Evolutionary conservation across 1,140 invertebrate species (phyloP), one percentile per base, ranked within the genome.

Genomic region (Chironomus striatipennis): DNA sequence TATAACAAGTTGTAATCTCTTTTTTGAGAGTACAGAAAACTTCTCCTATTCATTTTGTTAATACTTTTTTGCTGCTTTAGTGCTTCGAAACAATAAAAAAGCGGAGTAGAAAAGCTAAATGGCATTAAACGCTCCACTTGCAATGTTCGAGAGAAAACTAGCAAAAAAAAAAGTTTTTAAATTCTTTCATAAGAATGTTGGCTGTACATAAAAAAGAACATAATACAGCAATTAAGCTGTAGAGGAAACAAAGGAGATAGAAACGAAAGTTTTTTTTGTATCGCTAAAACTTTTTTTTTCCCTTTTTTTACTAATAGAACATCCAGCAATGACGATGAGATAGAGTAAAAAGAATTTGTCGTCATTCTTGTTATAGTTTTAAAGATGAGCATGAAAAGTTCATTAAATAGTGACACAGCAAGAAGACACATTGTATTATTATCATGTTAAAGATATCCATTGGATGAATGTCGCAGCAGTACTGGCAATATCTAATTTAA

Each of bases 161-260:
- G 47, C 12, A 57, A 12, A 15, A 57, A 57, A 57, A n/a, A 57
- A 57, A 57, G 12, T 57, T n/a, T 57, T 57, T 57, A 57, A 57
- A 57, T 57, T 57, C 47, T 57, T 57, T 57, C 12, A n/a, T 57
- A 57, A 57, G 47, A 57, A 57, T 57, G 47, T 57, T 57, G 47
- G 47, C 47, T 57, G 12, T 57, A 34, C 24, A 34, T 34, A 34
- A 34, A 34, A 34, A 34, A 57, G 47, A 57, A 57, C 47, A 57
- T 57, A 57, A 57, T 57, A 57, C 47, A 57, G 47, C 47, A 57
- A 57, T 57, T 57, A 57, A 57, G 47, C 47, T 57, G 47, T 57
- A n/a, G 47, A 57, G 47, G n/a, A 57, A 57, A 57, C 47, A 57
- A 57, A 57, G 47, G 47, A 15, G n/a, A n/a, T n/a, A 57, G 47